Base-by-base conservation (phyloP, 2,888 invertebrate species). In the Suillia variegata region DNA sequence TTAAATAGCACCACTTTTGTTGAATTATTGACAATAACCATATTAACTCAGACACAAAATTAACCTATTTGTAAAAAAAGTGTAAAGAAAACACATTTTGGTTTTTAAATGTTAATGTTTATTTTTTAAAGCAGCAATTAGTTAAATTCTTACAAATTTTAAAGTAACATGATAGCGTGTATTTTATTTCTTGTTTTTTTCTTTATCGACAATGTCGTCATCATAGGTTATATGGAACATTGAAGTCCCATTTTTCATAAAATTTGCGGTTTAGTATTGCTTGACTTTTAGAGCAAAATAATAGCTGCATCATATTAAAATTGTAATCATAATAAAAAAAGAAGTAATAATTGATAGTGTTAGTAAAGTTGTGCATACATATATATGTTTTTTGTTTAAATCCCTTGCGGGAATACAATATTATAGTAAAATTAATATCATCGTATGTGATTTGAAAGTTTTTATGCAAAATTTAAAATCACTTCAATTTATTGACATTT, bases 101-200 rank as follows among this genome's bases (percentile, higher is more conserved):
- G 34, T 18, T 47, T 52, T 17, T 55, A 55, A 55, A 51, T 42
- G 59, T 60, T 60, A 60, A 56, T 56, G 34, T 45, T 51, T 59
- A 60, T 60, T 60, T 56, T n/a, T 60, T 33, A 24, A 26, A 48
- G 56, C 59, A 60, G 52, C 55, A 60, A 59, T 60, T 60, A 56
- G 59, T 60, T 52, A 17, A 60, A 45, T 45, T 50, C 15, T 31
- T 54, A 54, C 33, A 59, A 55, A 50, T 49, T 15, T 42, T 8
- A 45, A 34, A 33, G 31, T 5, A 45, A 45, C 4, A 18, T 18
- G 20, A 17, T 20, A 20, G n/a, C 38, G 38, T 38, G 31, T 31
- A 31, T 38, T 10, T 38, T n/a, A n/a, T 38, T n/a, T n/a, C n/a
- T n/a, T n/a, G n/a, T n/a, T n/a, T n/a, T n/a, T n/a, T n/a, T n/a